phyloP scores from a whole-genome alignment of 1,140 invertebrate species.

The Pseudomyrmex flavicornis region DNA sequence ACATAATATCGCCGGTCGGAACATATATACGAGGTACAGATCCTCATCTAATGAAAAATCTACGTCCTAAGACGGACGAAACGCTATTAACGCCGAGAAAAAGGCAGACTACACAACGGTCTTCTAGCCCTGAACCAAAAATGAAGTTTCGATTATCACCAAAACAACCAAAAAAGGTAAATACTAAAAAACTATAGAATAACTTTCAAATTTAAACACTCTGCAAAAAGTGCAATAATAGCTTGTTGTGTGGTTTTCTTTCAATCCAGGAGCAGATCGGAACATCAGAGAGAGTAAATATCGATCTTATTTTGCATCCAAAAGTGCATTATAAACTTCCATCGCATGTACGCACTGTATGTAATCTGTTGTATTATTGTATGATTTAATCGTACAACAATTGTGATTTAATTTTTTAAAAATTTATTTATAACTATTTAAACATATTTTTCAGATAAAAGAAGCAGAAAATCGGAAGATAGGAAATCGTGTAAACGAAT shows the following conservation, averaged over 20 bases:
- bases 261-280: slow-evolving; percentile 8
- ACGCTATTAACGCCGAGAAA: slow-evolving; percentile 20
- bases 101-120: not conserved
- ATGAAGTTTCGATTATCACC: slow-evolving; percentile 48
- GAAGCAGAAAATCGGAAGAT: slow-evolving; percentile 18
- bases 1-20: slow-evolving; percentile 65
- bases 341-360: slow-evolving; percentile 30
- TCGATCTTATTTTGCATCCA: slow-evolving; percentile 43
- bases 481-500: slow-evolving; percentile 38
- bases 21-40: slow-evolving; percentile 70
- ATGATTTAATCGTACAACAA: no score
- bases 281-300: not conserved
- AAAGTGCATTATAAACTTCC: slow-evolving; percentile 56
- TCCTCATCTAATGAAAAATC: slow-evolving; percentile 65
- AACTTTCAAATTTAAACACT: not conserved
- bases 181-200: not conserved
- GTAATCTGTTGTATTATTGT: not conserved
- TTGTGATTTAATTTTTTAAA: not conserved
- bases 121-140: not conserved
- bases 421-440: not conserved
- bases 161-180: slow-evolving; percentile 43
- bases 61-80: slow-evolving; percentile 49
- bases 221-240: not conserved
- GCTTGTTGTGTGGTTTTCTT: not conserved
- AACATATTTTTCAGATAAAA: slow-evolving; percentile 48